Base-by-base conservation (phyloP, 30 jellyfish, hydroid and myxozoan genomes). In the Rhopilema esculentum region DNA sequence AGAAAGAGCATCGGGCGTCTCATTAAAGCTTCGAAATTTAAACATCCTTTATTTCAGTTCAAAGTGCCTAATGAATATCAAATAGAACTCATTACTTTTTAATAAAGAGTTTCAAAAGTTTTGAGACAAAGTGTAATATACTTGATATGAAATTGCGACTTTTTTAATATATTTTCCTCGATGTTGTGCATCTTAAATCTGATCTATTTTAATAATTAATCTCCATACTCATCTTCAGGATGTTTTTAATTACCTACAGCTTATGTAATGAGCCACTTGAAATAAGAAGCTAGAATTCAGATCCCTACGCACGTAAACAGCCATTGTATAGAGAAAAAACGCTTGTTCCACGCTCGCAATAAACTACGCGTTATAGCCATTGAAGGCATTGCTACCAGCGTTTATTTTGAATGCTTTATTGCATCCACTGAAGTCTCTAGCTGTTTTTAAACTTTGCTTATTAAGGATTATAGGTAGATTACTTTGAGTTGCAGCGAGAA, bases 71-170 rank as follows among this genome's bases (percentile, higher is more conserved):
- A 77, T 53, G 75, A 63, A 53, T 48, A 49, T 49, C 61, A 53
- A 52, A 77, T 77, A 77, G 87, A 22, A 25, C 77, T 77, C 66
- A 52, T 77, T 28, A 77, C 65, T 62, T 53, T 21, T 23, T 78
- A 48, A 78, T 78, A 61, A 24, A 57, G 62, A 23, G 61, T 61
- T 78, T 78, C 79, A 22, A 24, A 48, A 78, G 51, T 27, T 78
- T 78, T 25, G 65, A 25, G 88, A 31, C 32, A 28, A 51, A 19
- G 31, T 28, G 12, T 78, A 24, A 26, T 69, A 25, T 49, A 27
- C 68, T 78, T 78, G 88, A 78, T 78, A 78, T 78, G 88, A 24
- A 78, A 78, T 78, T 78, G 88, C 88, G 88, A 78, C 88, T 48
- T 78, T 78, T 49, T 66, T 66, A 53, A 78, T 53, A 53, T 24